Conservation (phyloP, 2,113 vertebrate species). For the Petrocephalus zakoni region DNA sequence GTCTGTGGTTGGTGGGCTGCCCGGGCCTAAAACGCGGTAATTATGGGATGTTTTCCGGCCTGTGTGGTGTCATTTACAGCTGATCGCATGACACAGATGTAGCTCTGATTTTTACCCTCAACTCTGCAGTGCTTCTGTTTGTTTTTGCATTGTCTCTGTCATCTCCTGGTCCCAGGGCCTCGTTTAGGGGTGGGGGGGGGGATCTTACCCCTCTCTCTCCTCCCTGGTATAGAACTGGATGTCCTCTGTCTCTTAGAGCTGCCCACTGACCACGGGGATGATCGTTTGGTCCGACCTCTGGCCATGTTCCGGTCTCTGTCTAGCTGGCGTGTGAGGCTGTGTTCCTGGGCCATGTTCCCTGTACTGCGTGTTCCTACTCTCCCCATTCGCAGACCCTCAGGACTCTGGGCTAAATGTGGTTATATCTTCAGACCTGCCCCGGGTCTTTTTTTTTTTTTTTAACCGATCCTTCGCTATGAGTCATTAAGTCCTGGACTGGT, state of each 20-base stretch:
- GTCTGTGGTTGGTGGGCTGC: neutral
- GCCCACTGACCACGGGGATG: neutral
- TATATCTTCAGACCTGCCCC: neutral
- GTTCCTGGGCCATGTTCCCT: neutral
- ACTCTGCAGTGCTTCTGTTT: neutral
- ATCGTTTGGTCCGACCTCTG: neutral
- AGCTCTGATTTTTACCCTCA: neutral
- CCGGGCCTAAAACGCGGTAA: constrained; percentile 20
- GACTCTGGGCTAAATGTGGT: neutral
- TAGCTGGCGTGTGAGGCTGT: neutral
- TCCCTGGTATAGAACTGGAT: neutral
- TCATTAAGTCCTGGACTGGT: neutral
- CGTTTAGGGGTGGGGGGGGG: neutral
- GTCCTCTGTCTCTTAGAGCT: neutral
- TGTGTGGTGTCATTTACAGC: constrained; percentile 48
- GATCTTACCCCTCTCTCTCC: neutral
- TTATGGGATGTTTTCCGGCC: constrained; percentile 52
- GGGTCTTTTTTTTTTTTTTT: neutral
- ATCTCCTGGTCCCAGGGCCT: too few relatives aligned
- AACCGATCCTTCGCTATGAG: neutral
- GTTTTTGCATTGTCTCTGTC: too few relatives aligned
- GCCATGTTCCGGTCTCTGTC: neutral
- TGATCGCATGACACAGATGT: constrained; percentile 34
- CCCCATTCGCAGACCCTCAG: neutral
- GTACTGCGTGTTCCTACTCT: neutral